phyloP scores from a whole-genome alignment of 2,113 vertebrate genomes.

The Baryphthengus martii region DNA sequence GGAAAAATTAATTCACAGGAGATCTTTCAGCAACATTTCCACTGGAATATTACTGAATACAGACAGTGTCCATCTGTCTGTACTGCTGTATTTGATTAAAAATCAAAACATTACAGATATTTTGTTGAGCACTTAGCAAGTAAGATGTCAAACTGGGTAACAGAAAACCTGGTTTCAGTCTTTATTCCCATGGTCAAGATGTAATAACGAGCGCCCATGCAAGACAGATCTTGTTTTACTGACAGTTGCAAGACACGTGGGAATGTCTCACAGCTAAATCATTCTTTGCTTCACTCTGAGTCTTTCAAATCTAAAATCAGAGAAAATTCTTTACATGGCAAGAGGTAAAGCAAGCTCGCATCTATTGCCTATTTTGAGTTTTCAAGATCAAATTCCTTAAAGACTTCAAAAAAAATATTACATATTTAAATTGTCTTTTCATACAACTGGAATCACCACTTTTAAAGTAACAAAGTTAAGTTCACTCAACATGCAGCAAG shows the following conservation, averaged over 20 bases:
- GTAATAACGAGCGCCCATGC: background rate
- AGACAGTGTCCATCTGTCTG: background rate
- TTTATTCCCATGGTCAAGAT: background rate
- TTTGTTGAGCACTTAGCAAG: background rate
- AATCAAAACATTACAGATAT: slow-evolving; percentile 1
- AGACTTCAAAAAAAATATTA: background rate
- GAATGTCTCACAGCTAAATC: background rate
- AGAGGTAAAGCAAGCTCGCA: background rate
- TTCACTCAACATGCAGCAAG: background rate
- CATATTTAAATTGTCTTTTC: background rate
- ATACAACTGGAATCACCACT: rapidly evolving
- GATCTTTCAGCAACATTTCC: background rate
- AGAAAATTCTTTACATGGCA: background rate
- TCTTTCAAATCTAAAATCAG: background rate
- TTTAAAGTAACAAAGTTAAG: background rate
- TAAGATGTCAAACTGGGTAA: background rate
- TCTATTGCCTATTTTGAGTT: background rate
- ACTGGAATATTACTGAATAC: background rate
- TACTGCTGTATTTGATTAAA: slow-evolving; percentile 17
- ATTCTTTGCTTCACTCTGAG: background rate
- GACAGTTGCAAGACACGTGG: background rate
- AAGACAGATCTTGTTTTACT: background rate
- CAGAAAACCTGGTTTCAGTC: background rate
- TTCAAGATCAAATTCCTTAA: background rate
- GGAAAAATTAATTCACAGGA: background rate